Conservation (phyloP, 2,113 vertebrate species). For the Centropus bengalensis region DNA sequence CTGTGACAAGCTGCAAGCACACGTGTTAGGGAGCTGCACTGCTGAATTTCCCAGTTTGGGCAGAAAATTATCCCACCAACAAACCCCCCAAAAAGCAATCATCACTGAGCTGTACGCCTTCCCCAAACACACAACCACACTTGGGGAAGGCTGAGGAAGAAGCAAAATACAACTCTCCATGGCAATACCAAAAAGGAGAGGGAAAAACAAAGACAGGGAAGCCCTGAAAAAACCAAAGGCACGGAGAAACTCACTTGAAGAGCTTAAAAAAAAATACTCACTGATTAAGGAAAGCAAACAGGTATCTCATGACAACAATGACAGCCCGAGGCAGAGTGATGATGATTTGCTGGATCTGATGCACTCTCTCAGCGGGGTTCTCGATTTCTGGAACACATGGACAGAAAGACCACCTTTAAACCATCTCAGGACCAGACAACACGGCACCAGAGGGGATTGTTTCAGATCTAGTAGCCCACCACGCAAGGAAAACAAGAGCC, state of each 20-base stretch:
- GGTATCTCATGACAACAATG: conserved; percentile 97
- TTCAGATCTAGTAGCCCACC: neutral
- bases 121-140: accelerated
- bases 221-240: neutral
- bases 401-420: neutral
- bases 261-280: conserved; percentile 74
- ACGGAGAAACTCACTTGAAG: neutral
- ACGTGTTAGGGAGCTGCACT: neutral
- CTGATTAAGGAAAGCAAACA: conserved; percentile 99
- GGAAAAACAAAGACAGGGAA: neutral
- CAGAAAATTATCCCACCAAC: neutral
- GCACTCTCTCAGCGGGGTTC: conserved; percentile 87
- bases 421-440: neutral
- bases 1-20: conserved; percentile 87
- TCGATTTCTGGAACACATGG: conserved; percentile 87
- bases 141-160: neutral
- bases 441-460: neutral
- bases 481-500: no score
- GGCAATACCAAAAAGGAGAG: neutral
- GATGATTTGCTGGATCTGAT: conserved; percentile 93
- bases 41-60: accelerated
- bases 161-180: accelerated
- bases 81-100: neutral
- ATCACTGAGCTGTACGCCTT: accelerated
- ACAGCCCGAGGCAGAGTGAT: conserved; percentile 88